These are phyloP conservation scores for Hesperophylax magnus DNA, from an alignment of 1,140 invertebrate genomes.

Conservation along the genomic window DNA sequence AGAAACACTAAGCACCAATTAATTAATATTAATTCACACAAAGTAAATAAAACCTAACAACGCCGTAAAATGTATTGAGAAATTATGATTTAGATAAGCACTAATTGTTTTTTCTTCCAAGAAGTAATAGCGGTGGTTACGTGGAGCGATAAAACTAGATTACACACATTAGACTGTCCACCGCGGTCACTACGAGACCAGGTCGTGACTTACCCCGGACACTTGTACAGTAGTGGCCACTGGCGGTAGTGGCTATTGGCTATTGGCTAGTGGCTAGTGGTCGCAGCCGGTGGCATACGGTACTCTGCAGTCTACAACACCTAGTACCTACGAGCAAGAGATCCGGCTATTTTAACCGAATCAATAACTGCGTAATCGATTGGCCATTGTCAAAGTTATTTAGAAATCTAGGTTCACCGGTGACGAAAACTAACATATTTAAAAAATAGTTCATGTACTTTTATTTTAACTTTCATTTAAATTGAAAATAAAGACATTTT, in stretches of 20 bases:
- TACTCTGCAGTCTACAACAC: too few species aligned
- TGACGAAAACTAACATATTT: too few species aligned
- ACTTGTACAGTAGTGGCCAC: slow-evolving; percentile 46
- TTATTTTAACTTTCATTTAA: too few species aligned
- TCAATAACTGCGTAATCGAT: slow-evolving; percentile 45
- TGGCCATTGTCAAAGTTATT: slow-evolving; percentile 29
- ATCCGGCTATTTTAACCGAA: slow-evolving; percentile 53
- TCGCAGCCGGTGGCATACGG: slow-evolving; percentile 47
- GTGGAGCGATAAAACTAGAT: slow-evolving; percentile 36
- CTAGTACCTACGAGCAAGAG: neutral
- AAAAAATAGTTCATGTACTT: too few species aligned
- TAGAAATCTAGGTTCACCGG: too few species aligned
- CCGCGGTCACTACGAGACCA: slow-evolving; percentile 49
- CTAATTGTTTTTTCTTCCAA: slow-evolving; percentile 43
- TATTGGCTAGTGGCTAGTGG: neutral
- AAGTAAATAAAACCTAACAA: neutral
- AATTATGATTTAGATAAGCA: slow-evolving; percentile 33
- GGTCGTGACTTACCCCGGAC: slow-evolving; percentile 46
- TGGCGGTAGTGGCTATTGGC: neutral
- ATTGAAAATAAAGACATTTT: too few species aligned
- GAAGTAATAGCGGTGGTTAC: slow-evolving; percentile 21
- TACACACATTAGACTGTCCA: slow-evolving; percentile 49
- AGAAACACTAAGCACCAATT: neutral
- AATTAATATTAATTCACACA: neutral
- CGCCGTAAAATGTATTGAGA: slow-evolving; percentile 30